Conservation (phyloP, 2,113 vertebrate genomes). For the Tupaia tana region DNA sequence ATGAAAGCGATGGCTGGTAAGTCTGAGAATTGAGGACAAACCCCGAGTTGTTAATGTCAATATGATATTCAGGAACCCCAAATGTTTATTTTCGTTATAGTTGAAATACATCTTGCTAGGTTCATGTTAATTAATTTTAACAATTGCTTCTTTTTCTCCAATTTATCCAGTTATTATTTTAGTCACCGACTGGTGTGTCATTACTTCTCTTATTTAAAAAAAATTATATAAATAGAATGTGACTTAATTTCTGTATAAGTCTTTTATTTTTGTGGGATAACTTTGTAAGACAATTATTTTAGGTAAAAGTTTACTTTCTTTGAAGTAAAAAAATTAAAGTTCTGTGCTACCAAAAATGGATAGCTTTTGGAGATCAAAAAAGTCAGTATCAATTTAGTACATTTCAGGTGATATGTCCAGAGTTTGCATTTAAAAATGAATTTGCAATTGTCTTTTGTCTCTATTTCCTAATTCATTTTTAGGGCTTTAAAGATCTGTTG, state of each 20-base stretch:
- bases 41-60: slow-evolving; percentile 37
- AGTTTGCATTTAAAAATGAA: slow-evolving; percentile 85
- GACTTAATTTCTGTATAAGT: not conserved
- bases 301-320: slow-evolving; percentile 72
- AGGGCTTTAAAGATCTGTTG: slow-evolving; percentile 89
- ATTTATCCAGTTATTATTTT: slow-evolving; percentile 56
- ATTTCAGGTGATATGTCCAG: slow-evolving; percentile 82
- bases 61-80: slow-evolving; percentile 30
- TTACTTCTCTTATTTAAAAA: not conserved
- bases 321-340: slow-evolving; percentile 72
- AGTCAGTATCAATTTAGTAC: slow-evolving; percentile 66
- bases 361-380: slow-evolving; percentile 85
- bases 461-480: slow-evolving; percentile 90
- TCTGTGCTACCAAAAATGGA: slow-evolving; percentile 67
- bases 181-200: not conserved
- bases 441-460: slow-evolving; percentile 88
- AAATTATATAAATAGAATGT: not conserved
- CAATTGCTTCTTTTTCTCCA: slow-evolving; percentile 55
- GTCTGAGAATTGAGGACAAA: slow-evolving; percentile 78
- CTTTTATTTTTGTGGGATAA: not conserved
- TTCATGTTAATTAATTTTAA: slow-evolving; percentile 57
- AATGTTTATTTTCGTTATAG: slow-evolving; percentile 60
- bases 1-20: slow-evolving; percentile 71
- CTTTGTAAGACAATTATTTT: slow-evolving; percentile 56
- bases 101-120: not conserved